phyloP scores from a whole-genome alignment of 2,888 invertebrate genomes.

The Autographa pulchrina region DNA sequence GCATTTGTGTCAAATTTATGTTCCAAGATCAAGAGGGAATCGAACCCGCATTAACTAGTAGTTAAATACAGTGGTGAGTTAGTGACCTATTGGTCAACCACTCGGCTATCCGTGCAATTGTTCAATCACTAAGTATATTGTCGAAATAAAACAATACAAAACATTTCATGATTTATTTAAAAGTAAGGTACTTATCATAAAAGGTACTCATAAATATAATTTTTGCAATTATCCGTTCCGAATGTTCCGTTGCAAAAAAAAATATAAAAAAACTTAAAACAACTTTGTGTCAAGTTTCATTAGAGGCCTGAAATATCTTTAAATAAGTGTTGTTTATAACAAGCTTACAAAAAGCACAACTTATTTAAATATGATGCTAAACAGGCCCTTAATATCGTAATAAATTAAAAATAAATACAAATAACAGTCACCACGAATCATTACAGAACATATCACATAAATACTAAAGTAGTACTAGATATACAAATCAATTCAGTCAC shows the following conservation, averaged over 20 bases:
- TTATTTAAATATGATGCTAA: conserved; percentile 24
- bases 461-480: conserved; percentile 43
- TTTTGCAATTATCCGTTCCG: conserved; percentile 26
- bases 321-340: conserved; percentile 12
- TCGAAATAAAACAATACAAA: conserved; percentile 28
- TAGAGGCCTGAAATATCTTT: conserved; percentile 42
- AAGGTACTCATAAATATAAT: conserved; percentile 29
- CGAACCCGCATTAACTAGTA: no score
- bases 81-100: no score
- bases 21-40: no score
- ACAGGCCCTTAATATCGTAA: conserved; percentile 59
- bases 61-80: no score
- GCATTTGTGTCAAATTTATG: no score
- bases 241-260: conserved; percentile 45
- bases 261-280: conserved; percentile 45
- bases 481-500: conserved; percentile 46
- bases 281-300: conserved; percentile 52
- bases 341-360: neutral
- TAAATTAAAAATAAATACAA: conserved; percentile 55
- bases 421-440: conserved; percentile 57
- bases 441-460: conserved; percentile 44
- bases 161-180: conserved; percentile 47
- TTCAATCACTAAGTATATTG: no score
- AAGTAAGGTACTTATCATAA: conserved; percentile 26
- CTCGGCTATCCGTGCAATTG: no score